A percentile compares a stretch with the other conserved stretches of the same genome.
Conservation (phyloP, 2,797 vertebrate genomes). For the Chromobotia macracanthus region DNA sequence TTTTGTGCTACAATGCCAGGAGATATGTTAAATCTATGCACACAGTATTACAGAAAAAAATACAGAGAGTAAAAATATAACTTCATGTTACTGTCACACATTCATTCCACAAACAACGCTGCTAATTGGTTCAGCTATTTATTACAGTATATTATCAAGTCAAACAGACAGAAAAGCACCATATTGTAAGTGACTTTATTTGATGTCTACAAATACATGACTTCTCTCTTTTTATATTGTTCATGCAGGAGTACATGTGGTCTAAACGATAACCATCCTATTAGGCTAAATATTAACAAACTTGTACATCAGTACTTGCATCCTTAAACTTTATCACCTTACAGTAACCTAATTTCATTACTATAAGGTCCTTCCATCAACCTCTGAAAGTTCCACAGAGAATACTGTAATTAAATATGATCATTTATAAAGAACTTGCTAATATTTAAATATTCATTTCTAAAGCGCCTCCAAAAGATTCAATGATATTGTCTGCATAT, state of each 20-base stretch:
- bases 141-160: constrained; percentile 23
- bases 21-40: not conserved
- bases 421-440: constrained; percentile 55
- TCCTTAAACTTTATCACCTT: constrained; percentile 49
- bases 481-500: constrained; percentile 80
- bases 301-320: constrained; percentile 39
- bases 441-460: constrained; percentile 64
- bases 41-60: not conserved
- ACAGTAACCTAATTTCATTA: constrained; percentile 61
- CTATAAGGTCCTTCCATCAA: constrained; percentile 70
- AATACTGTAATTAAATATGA: constrained; percentile 65
- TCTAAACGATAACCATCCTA: constrained; percentile 37
- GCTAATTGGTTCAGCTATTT: constrained; percentile 11
- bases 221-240: constrained; percentile 51
- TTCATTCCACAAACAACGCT: constrained; percentile 16
- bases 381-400: constrained; percentile 67
- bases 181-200: constrained; percentile 48
- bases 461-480: constrained; percentile 75
- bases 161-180: constrained; percentile 52
- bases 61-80: not conserved
- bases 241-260: constrained; percentile 52
- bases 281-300: constrained; percentile 52
- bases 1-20: constrained; percentile 9
- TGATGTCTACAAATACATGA: constrained; percentile 54
- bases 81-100: not conserved